phyloP scores from a whole-genome alignment of 2,888 invertebrate genomes.

The Melanchra persicariae region DNA sequence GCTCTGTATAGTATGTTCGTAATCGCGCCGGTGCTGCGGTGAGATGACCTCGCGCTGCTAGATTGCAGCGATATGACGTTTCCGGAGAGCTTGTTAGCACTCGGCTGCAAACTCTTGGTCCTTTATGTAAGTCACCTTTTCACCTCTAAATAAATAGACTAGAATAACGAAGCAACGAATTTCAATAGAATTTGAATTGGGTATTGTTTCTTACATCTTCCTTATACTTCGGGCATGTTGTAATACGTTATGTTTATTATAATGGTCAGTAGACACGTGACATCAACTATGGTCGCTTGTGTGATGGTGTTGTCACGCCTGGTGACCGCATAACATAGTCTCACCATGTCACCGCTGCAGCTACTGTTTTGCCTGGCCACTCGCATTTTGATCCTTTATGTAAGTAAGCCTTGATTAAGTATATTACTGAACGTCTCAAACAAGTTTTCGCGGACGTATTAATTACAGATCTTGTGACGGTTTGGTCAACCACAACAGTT shows the following conservation, averaged over 20 bases:
- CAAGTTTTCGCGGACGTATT: constrained; percentile 53
- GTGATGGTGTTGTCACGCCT: constrained; percentile 66
- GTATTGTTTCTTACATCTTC: constrained; percentile 30
- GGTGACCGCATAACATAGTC: constrained; percentile 72
- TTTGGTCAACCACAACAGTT: constrained; percentile 56
- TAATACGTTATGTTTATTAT: constrained; percentile 30
- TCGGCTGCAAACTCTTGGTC: constrained; percentile 71
- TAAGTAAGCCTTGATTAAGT: constrained; percentile 64
- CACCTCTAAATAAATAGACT: constrained; percentile 32
- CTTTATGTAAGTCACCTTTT: constrained; percentile 73
- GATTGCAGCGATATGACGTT: constrained; percentile 74
- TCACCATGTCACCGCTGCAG: constrained; percentile 62
- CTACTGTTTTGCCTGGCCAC: constrained; percentile 66
- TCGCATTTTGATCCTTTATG: constrained; percentile 69
- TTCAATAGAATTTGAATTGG: constrained; percentile 31
- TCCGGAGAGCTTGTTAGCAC: constrained; percentile 75
- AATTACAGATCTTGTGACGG: constrained; percentile 57
- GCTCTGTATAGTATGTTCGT: constrained; percentile 56
- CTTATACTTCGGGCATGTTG: constrained; percentile 19
- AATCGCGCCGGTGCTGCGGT: constrained; percentile 69
- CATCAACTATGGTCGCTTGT: constrained; percentile 79
- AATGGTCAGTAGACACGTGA: constrained; percentile 71
- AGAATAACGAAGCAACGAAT: constrained; percentile 6
- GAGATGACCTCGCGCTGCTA: constrained; percentile 74
- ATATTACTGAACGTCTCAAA: constrained; percentile 42